Conservation (phyloP, 2,797 vertebrate species). For the Bradypus variegatus region DNA sequence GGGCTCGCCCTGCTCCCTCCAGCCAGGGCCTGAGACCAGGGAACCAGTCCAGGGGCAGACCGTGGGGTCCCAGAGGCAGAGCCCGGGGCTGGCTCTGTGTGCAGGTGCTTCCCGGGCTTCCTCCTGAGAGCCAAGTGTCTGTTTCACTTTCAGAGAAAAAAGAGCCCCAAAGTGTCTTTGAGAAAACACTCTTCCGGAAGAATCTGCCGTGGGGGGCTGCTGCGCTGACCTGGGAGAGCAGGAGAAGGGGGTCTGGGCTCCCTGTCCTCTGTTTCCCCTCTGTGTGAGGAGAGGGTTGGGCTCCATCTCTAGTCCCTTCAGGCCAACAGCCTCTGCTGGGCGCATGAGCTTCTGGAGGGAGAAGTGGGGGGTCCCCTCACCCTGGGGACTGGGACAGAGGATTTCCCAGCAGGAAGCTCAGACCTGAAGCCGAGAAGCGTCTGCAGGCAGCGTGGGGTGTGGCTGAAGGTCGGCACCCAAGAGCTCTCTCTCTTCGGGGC, state of each 20-base stretch:
- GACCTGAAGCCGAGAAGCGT: neutral
- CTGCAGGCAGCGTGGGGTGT: neutral
- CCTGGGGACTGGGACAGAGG: too few species aligned
- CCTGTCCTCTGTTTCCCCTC: neutral
- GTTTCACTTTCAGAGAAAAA: neutral
- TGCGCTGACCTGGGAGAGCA: neutral
- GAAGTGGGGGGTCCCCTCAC: neutral
- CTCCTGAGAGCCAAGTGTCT: neutral
- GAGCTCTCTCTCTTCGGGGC: neutral
- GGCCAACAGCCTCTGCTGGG: too few species aligned
- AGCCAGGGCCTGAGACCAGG: neutral
- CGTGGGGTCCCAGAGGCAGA: rapidly evolving
- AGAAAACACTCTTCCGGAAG: neutral
- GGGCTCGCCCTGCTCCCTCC: neutral
- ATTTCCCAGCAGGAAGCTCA: neutral
- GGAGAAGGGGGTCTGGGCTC: neutral
- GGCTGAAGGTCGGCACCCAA: neutral
- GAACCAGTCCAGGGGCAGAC: neutral
- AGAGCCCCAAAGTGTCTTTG: neutral
- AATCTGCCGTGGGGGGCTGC: neutral
- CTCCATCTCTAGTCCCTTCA: neutral
- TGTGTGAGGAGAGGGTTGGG: neutral
- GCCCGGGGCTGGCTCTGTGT: too few species aligned
- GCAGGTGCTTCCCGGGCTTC: neutral
- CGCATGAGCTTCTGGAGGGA: too few species aligned